Conservation (phyloP, 2,113 vertebrate species). For the Maccullochella peelii region DNA sequence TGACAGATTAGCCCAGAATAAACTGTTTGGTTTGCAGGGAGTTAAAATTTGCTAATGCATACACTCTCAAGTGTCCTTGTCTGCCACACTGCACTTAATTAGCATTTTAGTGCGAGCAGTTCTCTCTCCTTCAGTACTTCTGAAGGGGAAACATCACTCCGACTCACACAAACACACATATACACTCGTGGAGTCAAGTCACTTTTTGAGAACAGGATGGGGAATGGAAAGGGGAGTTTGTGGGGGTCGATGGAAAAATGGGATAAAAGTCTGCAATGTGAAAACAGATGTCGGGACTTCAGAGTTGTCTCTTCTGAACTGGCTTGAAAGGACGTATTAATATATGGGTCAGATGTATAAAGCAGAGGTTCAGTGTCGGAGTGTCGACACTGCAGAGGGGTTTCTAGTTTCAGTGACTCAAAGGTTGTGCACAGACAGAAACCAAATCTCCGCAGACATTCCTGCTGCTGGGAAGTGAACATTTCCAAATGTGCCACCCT, state of each 20-base stretch:
- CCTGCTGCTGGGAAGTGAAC: constrained; percentile 71
- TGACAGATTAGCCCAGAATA: constrained; percentile 71
- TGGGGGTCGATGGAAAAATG: constrained; percentile 74
- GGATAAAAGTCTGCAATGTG: constrained; percentile 77
- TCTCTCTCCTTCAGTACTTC: constrained; percentile 75
- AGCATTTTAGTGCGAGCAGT: constrained; percentile 78
- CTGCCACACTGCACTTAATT: constrained; percentile 79
- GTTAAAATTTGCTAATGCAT: constrained; percentile 78
- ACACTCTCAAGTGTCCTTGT: constrained; percentile 80
- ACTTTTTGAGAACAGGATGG: constrained; percentile 57
- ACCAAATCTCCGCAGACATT: constrained; percentile 67
- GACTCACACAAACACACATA: constrained; percentile 45
- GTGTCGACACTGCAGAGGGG: constrained; percentile 58
- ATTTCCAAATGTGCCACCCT: constrained; percentile 77
- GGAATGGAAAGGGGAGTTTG: constrained; percentile 56
- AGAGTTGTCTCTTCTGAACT: constrained; percentile 63
- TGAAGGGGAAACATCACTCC: constrained; percentile 72
- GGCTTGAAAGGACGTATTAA: constrained; percentile 72
- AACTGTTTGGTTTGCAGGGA: constrained; percentile 78
- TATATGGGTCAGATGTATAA: constrained; percentile 80
- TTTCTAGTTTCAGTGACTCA: constrained; percentile 71
- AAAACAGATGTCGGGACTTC: constrained; percentile 80
- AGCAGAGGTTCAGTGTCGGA: constrained; percentile 70
- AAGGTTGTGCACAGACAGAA: constrained; percentile 63
- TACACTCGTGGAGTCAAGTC: constrained; percentile 58